Evolutionary conservation across 2,888 invertebrate genomes (phyloP).

Genomic region (Scaeva pyrastri): DNA sequence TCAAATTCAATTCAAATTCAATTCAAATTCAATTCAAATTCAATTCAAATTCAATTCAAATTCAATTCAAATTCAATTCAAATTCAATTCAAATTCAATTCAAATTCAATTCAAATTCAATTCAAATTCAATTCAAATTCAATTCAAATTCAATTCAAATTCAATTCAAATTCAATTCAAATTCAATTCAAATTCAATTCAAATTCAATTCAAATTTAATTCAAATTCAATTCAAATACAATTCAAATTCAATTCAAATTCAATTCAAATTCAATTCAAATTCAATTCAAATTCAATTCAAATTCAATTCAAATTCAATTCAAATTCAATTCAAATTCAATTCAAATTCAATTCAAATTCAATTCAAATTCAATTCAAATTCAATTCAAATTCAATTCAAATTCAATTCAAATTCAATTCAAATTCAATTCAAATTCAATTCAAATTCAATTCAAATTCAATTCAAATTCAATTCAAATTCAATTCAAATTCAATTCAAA

Average conservation of each 20-base stretch:
- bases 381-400: too few species aligned
- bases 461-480: too few species aligned
- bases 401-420: too few species aligned
- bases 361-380: too few species aligned
- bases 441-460: too few species aligned
- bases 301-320: not conserved
- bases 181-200: not conserved
- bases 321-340: too few species aligned
- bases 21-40: not conserved
- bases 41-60: constrained; percentile 1
- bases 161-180: not conserved
- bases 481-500: too few species aligned
- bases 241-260: constrained; percentile 4
- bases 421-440: too few species aligned
- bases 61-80: not conserved
- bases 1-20: not conserved
- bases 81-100: not conserved
- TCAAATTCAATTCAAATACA: not conserved
- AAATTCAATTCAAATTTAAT: not conserved
- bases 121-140: not conserved
- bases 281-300: not conserved
- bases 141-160: not conserved
- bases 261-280: constrained; percentile 1
- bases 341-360: too few species aligned
- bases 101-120: not conserved